phyloP scores from a whole-genome alignment of 37 sponge, comb jelly and placozoan species.

The Oopsacas minuta region DNA sequence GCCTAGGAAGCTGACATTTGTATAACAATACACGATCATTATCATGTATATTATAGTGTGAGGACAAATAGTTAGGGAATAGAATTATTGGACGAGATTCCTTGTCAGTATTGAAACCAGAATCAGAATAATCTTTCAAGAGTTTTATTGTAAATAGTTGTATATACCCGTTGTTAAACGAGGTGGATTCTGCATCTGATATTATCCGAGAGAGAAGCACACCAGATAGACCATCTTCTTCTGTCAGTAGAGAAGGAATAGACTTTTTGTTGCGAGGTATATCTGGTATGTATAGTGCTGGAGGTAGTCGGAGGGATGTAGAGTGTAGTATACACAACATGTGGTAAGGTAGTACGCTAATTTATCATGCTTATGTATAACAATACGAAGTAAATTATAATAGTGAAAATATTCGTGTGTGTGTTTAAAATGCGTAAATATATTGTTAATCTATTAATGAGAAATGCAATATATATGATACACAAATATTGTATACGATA shows the following conservation, averaged over 20 bases:
- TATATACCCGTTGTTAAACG: background rate
- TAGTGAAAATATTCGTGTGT: too few species aligned
- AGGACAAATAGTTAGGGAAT: slow-evolving; percentile 1
- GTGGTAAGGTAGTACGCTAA: background rate
- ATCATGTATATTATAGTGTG: background rate
- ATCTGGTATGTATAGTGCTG: background rate
- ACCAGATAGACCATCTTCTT: background rate
- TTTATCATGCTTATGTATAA: too few species aligned
- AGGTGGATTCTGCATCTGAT: background rate
- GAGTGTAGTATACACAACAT: slow-evolving; percentile 10
- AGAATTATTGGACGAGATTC: background rate
- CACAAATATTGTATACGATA: too few species aligned
- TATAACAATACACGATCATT: background rate
- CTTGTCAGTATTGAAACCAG: background rate
- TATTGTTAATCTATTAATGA: too few species aligned
- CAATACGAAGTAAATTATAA: too few species aligned
- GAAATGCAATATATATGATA: too few species aligned
- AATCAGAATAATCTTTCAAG: background rate
- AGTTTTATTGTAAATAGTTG: background rate
- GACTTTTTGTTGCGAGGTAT: background rate
- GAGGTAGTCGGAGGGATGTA: background rate
- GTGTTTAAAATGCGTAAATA: too few species aligned
- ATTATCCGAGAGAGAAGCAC: background rate
- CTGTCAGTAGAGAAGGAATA: background rate
- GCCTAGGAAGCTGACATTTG: background rate